Base-by-base conservation (phyloP, 1,140 invertebrate genomes). In the Caerostris extrusa region DNA sequence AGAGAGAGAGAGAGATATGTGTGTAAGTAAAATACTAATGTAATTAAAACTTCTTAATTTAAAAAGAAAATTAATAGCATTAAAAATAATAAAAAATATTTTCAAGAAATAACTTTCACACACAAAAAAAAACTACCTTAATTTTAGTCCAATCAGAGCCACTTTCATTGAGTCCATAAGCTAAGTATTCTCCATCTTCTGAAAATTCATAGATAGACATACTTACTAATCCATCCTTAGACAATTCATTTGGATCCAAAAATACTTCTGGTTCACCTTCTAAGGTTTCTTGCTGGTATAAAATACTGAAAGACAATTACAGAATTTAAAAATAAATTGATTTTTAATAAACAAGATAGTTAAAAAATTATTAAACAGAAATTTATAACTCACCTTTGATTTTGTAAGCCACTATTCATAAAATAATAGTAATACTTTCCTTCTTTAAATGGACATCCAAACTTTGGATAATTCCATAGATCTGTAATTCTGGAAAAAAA, bases 71-170 rank as follows among this genome's bases (percentile, higher is more conserved):
- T 34, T 34, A 34, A 2, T 34, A 34, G 0, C 34, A 34, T 34
- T 34, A 34, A 34, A 34, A 34, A 34, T 34, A 34, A 34, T 2
- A 34, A 34, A 34, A 34, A 34, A 34, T 34, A 34, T 34, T 34
- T 34, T 34, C 34, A 34, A 34, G 34, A 34, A 34, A 34, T 34
- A 34, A 34, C 34, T 34, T 34, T 34, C 2, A 34, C 34, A 34
- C n/a, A n/a, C n/a, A n/a, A n/a, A n/a, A 57, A 7, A 82, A 86
- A 60, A 64, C 91, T 71, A 97, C 96, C 95, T 96, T 96, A 7
- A 99, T 98, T 56, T 97, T 98, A 94, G 98, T 97, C 99, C 99
- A 99, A 96, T 99, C 99, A 58, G 98, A 99, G 8, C 99, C 99
- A 96, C 98, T 99, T 90, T 97, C 97, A 95, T 98, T 98, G 1